Evolutionary conservation across 2,888 invertebrate genomes (phyloP).

Genomic region (Neoitamus cyanurus): DNA sequence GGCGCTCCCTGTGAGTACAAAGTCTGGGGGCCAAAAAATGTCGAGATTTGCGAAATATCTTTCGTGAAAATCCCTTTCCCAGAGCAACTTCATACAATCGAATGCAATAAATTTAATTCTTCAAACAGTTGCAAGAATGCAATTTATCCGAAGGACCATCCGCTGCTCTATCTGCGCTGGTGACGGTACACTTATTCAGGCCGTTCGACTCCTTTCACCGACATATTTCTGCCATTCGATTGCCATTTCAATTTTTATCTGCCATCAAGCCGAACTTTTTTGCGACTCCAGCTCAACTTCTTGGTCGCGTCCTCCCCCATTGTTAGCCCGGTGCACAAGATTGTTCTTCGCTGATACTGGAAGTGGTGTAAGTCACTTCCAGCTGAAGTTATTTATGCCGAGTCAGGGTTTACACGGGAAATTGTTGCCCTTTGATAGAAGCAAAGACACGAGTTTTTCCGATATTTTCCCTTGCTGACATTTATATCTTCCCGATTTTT

Average conservation of each 20-base stretch:
- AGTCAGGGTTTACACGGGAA: slow-evolving; percentile 40
- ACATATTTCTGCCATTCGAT: slow-evolving; percentile 47
- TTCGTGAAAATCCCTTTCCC: slow-evolving; percentile 37
- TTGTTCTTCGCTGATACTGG: slow-evolving; percentile 40
- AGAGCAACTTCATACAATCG: slow-evolving; percentile 45
- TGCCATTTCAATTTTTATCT: slow-evolving; percentile 52
- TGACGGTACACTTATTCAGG: slow-evolving; percentile 46
- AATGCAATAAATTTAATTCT: slow-evolving; percentile 48
- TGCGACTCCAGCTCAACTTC: slow-evolving; percentile 8
- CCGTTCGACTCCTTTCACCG: slow-evolving; percentile 41
- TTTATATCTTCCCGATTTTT: slow-evolving; percentile 37
- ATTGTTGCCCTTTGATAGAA: slow-evolving; percentile 40
- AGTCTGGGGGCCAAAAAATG: slow-evolving; percentile 37
- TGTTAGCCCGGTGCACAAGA: slow-evolving; percentile 19
- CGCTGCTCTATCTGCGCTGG: slow-evolving; percentile 5
- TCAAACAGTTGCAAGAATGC: slow-evolving; percentile 53
- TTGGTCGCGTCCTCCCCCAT: slow-evolving; percentile 39
- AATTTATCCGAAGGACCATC: slow-evolving; percentile 51
- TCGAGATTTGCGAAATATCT: slow-evolving; percentile 51
- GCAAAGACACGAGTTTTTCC: slow-evolving; percentile 21
- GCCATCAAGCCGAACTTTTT: slow-evolving; percentile 45
- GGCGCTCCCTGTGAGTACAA: neutral
- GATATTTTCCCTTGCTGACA: slow-evolving; percentile 32
- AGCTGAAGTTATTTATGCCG: slow-evolving; percentile 39
- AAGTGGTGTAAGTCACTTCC: slow-evolving; percentile 30